A percentile compares a stretch with the other conserved stretches of the same genome.
Conservation (phyloP, 2,888 invertebrate genomes). For the Tipula lateralis region DNA sequence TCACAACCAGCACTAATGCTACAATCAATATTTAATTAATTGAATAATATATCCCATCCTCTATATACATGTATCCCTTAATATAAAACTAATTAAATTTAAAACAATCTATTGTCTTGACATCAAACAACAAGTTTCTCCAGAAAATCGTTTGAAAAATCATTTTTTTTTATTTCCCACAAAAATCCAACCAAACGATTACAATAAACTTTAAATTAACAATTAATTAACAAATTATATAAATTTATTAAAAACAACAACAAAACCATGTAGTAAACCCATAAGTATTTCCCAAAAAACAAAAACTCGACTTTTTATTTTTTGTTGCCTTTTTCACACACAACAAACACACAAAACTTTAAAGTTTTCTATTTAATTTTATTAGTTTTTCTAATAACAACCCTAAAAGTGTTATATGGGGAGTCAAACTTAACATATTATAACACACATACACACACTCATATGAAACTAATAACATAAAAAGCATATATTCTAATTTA, state of each 20-base stretch:
- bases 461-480: not conserved
- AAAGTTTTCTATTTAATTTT: constrained; percentile 11
- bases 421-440: not conserved
- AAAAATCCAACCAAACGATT: not conserved
- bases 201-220: not conserved
- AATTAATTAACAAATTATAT: constrained; percentile 24
- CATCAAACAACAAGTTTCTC: not conserved
- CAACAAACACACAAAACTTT: not conserved
- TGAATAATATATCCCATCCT: not conserved
- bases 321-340: constrained; percentile 20
- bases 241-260: not conserved
- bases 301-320: not conserved
- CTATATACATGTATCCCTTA: not conserved
- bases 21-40: not conserved
- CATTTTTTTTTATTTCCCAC: not conserved
- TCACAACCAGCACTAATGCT: not conserved
- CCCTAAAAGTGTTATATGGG: not conserved
- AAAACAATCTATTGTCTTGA: not conserved
- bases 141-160: not conserved
- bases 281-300: not conserved
- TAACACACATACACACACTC: not conserved
- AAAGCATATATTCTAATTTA: constrained; percentile 7
- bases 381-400: constrained; percentile 24
- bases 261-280: not conserved
- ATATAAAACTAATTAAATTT: not conserved